Percentiles rank a stretch among this genome's conserved stretches.
phyloP scores from a whole-genome alignment of 2,797 vertebrate species.

The Amblyraja radiata region DNA sequence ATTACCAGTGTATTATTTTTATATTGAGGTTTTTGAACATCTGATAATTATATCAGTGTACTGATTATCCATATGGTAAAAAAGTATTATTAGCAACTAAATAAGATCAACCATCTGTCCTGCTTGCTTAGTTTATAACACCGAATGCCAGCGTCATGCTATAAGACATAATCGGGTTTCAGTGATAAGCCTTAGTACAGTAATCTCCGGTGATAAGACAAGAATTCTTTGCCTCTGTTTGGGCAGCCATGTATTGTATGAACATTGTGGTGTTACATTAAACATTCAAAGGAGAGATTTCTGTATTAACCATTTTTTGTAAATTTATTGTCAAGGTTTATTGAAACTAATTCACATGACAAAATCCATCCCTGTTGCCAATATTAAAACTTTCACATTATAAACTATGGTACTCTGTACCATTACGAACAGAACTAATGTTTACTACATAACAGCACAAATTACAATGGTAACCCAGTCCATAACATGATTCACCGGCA shows the following conservation, averaged over 20 bases:
- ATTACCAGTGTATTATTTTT: background rate
- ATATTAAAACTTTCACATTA: background rate
- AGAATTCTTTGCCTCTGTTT: background rate
- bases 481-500: background rate
- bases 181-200: background rate
- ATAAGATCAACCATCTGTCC: constrained; percentile 19
- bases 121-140: background rate
- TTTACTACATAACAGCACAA: background rate
- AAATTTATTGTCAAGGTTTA: background rate
- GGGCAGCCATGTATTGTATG: background rate
- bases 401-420: background rate
- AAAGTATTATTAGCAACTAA: background rate
- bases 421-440: background rate
- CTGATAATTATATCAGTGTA: background rate
- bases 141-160: background rate
- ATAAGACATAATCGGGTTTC: constrained; percentile 15
- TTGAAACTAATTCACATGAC: background rate
- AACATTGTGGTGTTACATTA: background rate
- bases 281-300: background rate
- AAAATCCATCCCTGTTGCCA: background rate
- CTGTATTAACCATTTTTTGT: background rate
- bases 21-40: background rate
- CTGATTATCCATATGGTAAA: background rate
- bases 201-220: constrained; percentile 4
- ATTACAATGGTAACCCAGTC: background rate